Base-by-base conservation (phyloP, 2,888 invertebrate genomes). In the Germaria angustata region DNA sequence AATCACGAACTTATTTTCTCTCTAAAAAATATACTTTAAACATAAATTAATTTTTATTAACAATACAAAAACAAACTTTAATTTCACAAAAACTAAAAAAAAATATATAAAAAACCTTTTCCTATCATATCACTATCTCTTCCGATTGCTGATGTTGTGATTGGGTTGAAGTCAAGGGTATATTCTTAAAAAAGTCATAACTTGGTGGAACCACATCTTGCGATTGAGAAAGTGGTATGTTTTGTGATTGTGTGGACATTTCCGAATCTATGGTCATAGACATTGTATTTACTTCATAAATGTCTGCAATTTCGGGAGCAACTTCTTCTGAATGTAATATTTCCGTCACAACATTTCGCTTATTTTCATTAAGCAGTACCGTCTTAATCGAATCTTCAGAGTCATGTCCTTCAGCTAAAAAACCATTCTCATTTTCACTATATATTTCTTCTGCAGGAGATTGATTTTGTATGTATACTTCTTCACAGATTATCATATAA, bases 141-240 rank as follows among this genome's bases (percentile, higher is more conserved):
- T 76, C 49, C 0, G 22, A 41, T 59, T 34, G 49, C 0, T 17
- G 9, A 32, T 1, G 32, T 57, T 79, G 63, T 0, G 78, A 79
- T 55, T 79, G 78, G 7, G 78, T 79, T 28, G 78, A 79, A 13
- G 78, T 72, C 17, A 49, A 6, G 1, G 78, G 71, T 11, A 79
- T 65, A 39, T 65, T 49, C 17, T 22, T 49, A 49, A 79, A 79
- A 49, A 63, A n/a, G 13, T 72, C 65, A 51, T 79, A 79, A 51
- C 20, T 71, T 20, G 17, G 13, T 13, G 78, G 39, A 32, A 79
- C 13, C 2, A 72, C 36, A 57, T 65, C 78, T 49, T 72, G 20
- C 4, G 71, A 79, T 24, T 77, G 76, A 17, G 15, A 2, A 2
- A 22, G 0, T 5, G 22, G 36, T 11, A 39, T 5, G 4, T 28